Evolutionary conservation across 1,140 invertebrate genomes (phyloP), one percentile per base, ranked within the genome.

Genomic region (Oncopeltus fasciatus): DNA sequence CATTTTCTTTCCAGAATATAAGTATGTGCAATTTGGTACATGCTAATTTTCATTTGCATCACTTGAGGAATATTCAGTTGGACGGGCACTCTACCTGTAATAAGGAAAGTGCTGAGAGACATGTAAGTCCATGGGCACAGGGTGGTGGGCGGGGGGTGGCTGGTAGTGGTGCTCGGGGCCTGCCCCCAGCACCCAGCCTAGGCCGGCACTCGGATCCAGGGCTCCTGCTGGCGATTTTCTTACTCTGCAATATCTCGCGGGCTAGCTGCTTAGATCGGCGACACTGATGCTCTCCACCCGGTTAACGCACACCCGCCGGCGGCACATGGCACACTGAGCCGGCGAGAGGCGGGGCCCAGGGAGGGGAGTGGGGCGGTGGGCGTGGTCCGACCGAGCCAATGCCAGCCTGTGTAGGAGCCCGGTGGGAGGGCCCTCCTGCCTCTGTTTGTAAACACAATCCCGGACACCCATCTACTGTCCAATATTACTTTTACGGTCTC

Each of bases 31-130:
- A n/a, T n/a, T n/a, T n/a, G n/a, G n/a, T n/a, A n/a, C n/a, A n/a
- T n/a, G n/a, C n/a, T n/a, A n/a, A n/a, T n/a, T n/a, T n/a, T n/a
- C n/a, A n/a, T n/a, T n/a, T n/a, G n/a, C n/a, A n/a, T n/a, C n/a
- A n/a, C n/a, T n/a, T n/a, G n/a, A n/a, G n/a, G n/a, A n/a, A n/a
- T n/a, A n/a, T n/a, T n/a, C n/a, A n/a, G n/a, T n/a, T n/a, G n/a
- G n/a, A n/a, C n/a, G n/a, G n/a, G n/a, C n/a, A n/a, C n/a, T n/a
- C 78, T 73, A 91, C 88, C 88, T 85, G 74, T 90, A 91, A 74
- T 90, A 90, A 53, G 87, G 85, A 71, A 90, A 91, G 59, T 85
- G 86, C 70, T 90, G 88, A 11, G 88, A 85, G 70, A 90, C 86
- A 75, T 91, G 88, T 61, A 91, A 78, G 73, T 90, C 88, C 84